phyloP scores from a whole-genome alignment of 1,140 invertebrate genomes.

The Solenopsis fugax region DNA sequence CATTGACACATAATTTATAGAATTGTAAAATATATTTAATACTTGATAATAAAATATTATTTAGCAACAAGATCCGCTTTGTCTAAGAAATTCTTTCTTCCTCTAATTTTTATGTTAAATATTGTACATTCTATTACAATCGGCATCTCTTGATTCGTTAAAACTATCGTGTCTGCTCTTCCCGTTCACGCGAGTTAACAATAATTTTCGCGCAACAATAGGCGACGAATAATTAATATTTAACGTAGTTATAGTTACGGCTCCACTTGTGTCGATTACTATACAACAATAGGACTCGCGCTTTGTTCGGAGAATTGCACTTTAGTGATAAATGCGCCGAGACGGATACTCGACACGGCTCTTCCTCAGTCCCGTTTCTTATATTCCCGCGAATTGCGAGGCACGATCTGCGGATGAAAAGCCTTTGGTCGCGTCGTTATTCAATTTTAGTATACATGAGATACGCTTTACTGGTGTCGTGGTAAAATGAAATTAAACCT shows the following conservation, averaged over 20 bases:
- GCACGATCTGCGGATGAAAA: conserved; percentile 13
- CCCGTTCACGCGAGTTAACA: not conserved
- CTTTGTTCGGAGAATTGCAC: conserved; percentile 52
- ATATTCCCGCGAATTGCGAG: conserved; percentile 21
- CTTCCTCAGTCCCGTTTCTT: conserved; percentile 12
- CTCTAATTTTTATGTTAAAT: too few relatives aligned
- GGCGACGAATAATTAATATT: conserved; percentile 39
- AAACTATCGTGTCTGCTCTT: not conserved
- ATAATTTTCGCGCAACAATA: not conserved
- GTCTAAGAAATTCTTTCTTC: too few relatives aligned
- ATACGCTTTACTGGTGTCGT: not conserved
- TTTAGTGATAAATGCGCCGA: conserved; percentile 38
- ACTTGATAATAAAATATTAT: too few relatives aligned
- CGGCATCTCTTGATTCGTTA: not conserved
- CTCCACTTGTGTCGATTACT: conserved; percentile 44
- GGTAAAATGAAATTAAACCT: conserved; percentile 40
- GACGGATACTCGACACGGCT: conserved; percentile 1
- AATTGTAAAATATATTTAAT: too few relatives aligned
- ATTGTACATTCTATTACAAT: not conserved
- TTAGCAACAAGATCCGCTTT: too few relatives aligned
- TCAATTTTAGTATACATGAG: conserved; percentile 41
- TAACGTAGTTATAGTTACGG: conserved; percentile 9
- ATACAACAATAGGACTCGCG: conserved; percentile 37
- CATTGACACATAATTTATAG: too few relatives aligned
- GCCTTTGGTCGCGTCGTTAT: conserved; percentile 38